These are phyloP conservation scores for Columba janthina DNA, from an alignment of 2,113 vertebrate species.

Conservation along the genomic window DNA sequence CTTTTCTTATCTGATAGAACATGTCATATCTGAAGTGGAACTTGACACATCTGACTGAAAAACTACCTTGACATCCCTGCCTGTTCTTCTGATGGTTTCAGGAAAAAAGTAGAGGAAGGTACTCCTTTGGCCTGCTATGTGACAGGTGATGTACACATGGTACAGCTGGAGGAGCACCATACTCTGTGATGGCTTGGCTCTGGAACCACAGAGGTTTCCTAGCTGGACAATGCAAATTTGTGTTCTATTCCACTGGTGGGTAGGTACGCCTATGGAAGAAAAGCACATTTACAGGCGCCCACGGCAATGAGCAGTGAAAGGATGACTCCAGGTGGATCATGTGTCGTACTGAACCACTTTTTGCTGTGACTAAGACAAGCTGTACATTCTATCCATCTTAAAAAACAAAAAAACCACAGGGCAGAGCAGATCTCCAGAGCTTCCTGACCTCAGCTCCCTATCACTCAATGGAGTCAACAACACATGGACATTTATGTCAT, in stretches of 20 bases:
- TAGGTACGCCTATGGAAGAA: background rate
- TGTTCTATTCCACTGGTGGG: background rate
- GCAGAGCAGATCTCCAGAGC: background rate
- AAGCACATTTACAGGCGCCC: background rate
- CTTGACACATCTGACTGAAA: background rate
- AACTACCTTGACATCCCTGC: background rate
- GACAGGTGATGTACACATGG: accelerated
- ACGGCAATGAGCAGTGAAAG: background rate
- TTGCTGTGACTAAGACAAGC: background rate
- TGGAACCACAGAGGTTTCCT: background rate
- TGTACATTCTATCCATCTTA: background rate
- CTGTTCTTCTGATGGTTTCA: background rate
- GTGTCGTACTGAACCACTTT: background rate
- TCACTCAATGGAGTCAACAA: background rate
- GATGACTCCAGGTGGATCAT: background rate
- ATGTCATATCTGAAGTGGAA: background rate
- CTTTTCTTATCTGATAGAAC: background rate
- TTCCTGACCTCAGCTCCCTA: background rate
- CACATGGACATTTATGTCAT: background rate
- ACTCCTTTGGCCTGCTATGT: background rate
- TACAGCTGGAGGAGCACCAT: background rate
- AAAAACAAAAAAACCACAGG: background rate
- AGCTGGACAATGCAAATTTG: background rate
- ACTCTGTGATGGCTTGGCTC: background rate
- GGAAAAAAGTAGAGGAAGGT: background rate